Base-by-base conservation (phyloP, 2,888 invertebrate genomes). In the Agrotis clavis region DNA sequence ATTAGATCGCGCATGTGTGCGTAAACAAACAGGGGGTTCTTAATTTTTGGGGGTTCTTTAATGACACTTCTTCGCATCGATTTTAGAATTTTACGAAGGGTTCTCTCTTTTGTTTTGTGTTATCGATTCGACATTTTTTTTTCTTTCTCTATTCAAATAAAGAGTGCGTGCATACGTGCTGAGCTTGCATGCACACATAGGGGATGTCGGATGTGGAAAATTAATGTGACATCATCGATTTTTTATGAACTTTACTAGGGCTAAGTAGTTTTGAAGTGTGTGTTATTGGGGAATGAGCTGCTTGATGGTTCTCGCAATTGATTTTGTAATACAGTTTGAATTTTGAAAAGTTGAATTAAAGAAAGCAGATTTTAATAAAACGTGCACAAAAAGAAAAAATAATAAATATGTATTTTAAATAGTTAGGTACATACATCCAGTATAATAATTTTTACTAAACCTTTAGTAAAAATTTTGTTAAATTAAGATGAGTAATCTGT, bases 11-110 rank as follows among this genome's bases (percentile, higher is more conserved):
- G 86, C 82, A 90, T 91, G 92, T 91, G 92, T 88, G 92, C 85
- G 88, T 82, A 87, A 88, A 88, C 89, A 89, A 90, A 88, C 87
- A 87, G 93, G 94, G 85, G 94, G 93, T 93, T 41, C 94, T 95
- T 95, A 94, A 95, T 94, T 96, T 96, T 96, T 93, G 94, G 95
- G 96, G 96, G 94, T 94, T 94, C 94, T 94, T 95, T 96, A 96
- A 96, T 96, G 96, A 96, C 96, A 96, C 96, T 96, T 95, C 95
- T 94, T 94, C 90, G 85, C 92, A 96, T 96, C 96, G 96, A 96
- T 96, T 96, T 95, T 95, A 92, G 92, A 91, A 90, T 93, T 93
- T 89, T 91, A 76, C 89, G 89, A 94, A 95, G 96, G 96, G 95
- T 93, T 92, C 92, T 91, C 16, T 92, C 95, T 93, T 95, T 96